Evolutionary conservation across 2,888 invertebrate genomes (phyloP).

Genomic region (Pachydiplax longipennis): DNA sequence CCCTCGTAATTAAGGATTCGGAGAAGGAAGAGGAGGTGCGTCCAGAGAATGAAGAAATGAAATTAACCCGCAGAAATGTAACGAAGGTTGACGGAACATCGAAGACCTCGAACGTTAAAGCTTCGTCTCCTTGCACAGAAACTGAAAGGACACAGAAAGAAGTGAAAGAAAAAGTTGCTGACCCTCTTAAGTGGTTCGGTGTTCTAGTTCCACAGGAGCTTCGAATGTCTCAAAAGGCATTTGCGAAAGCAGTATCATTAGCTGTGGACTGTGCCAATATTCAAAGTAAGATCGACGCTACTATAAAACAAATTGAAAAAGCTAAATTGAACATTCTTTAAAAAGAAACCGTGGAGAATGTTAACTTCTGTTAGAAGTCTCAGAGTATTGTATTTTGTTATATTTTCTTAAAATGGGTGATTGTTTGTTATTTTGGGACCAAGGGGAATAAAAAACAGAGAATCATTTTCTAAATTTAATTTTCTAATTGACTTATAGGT

Average conservation of each 20-base stretch:
- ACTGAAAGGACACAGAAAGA: neutral
- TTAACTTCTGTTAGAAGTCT: too few species aligned
- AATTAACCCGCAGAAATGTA: neutral
- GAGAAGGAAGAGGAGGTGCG: neutral
- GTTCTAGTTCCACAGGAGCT: slow-evolving; percentile 82
- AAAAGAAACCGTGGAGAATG: neutral
- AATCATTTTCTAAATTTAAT: too few species aligned
- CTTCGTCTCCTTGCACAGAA: neutral
- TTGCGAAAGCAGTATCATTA: slow-evolving; percentile 73
- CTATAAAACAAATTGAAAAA: neutral
- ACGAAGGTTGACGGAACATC: neutral
- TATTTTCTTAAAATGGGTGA: too few species aligned
- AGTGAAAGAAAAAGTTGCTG: slow-evolving; percentile 54
- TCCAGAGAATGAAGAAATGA: neutral
- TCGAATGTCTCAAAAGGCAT: slow-evolving; percentile 76
- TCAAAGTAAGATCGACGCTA: slow-evolving; percentile 66
- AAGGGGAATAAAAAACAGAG: too few species aligned
- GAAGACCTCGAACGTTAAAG: neutral
- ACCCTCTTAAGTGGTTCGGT: slow-evolving; percentile 89
- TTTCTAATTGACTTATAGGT: too few species aligned
- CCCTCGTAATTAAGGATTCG: slow-evolving; percentile 54
- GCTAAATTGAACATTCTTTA: neutral
- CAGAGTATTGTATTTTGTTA: too few species aligned
- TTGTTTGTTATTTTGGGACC: too few species aligned
- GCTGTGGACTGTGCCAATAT: slow-evolving; percentile 74